A percentile compares a stretch with the other conserved stretches of the same genome.
These are phyloP conservation scores for Phoenicopterus ruber DNA, from an alignment of 2,113 vertebrate genomes.

Conservation along the genomic window DNA sequence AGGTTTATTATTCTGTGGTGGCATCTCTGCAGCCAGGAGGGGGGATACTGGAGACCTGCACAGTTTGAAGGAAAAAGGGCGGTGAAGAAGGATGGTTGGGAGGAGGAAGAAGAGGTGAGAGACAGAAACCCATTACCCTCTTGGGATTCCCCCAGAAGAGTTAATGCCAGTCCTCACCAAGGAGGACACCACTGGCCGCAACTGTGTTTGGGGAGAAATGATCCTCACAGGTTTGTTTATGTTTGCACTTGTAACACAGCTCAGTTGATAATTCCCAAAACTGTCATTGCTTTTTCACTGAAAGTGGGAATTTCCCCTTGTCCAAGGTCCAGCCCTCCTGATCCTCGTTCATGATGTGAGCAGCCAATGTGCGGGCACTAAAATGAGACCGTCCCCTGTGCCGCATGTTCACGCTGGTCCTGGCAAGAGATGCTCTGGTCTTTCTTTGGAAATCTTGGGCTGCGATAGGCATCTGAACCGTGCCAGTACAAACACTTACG, in stretches of 20 bases:
- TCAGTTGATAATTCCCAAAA: neutral
- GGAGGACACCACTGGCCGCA: neutral
- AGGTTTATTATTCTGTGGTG: neutral
- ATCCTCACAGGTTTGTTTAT: neutral
- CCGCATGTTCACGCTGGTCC: neutral
- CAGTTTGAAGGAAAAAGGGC: neutral
- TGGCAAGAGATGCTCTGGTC: neutral
- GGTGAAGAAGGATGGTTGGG: neutral
- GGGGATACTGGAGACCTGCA: neutral
- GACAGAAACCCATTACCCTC: neutral
- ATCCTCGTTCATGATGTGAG: neutral
- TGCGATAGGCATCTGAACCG: accelerated
- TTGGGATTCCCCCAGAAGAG: neutral
- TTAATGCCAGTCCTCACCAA: neutral
- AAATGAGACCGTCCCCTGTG: neutral
- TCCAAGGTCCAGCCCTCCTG: neutral
- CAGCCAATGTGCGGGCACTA: neutral
- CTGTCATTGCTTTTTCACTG: neutral
- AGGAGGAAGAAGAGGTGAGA: neutral
- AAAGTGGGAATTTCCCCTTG: neutral
- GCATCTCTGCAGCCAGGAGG: neutral
- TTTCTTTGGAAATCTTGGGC: neutral
- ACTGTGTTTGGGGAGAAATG: neutral
- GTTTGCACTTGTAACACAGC: neutral
- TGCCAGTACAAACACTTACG: neutral